Evolutionary conservation across 2,113 vertebrate genomes (phyloP).

Genomic region (Australoheros scitulus): DNA sequence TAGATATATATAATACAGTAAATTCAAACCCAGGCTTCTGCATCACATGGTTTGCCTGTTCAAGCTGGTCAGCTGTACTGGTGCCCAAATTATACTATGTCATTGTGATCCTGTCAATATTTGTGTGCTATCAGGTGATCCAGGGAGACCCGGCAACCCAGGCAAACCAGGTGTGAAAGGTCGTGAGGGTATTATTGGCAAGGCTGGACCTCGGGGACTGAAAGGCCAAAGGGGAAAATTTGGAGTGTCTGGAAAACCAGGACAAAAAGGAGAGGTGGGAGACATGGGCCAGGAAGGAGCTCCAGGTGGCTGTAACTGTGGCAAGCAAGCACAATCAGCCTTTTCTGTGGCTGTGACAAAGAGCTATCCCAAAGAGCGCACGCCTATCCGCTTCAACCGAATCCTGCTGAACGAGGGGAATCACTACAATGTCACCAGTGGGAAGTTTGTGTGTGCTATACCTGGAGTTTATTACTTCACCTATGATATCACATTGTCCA

Average conservation of each 20-base stretch:
- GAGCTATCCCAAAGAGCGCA: conserved; percentile 92
- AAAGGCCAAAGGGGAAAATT: conserved; percentile 84
- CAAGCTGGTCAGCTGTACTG: not conserved
- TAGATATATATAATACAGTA: not conserved
- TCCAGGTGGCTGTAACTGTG: conserved; percentile 88
- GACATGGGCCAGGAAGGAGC: conserved; percentile 81
- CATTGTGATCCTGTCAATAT: not conserved
- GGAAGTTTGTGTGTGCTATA: conserved; percentile 91
- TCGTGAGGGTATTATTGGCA: conserved; percentile 86
- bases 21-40: rapidly evolving
- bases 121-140: conserved; percentile 64
- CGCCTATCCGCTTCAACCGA: conserved; percentile 94
- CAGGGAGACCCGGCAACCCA: conserved; percentile 85
- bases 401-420: conserved; percentile 94
- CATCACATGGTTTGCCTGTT: not conserved
- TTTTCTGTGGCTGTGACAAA: conserved; percentile 94
- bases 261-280: conserved; percentile 86
- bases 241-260: conserved; percentile 80
- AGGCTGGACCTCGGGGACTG: conserved; percentile 88
- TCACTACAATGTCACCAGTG: conserved; percentile 90
- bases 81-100: not conserved
- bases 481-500: conserved; percentile 95
- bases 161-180: conserved; percentile 91
- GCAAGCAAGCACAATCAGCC: conserved; percentile 84
- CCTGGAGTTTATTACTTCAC: conserved; percentile 96